Evolutionary conservation across 2,797 vertebrate genomes (phyloP).

Genomic region (Peromyscus nudipes): DNA sequence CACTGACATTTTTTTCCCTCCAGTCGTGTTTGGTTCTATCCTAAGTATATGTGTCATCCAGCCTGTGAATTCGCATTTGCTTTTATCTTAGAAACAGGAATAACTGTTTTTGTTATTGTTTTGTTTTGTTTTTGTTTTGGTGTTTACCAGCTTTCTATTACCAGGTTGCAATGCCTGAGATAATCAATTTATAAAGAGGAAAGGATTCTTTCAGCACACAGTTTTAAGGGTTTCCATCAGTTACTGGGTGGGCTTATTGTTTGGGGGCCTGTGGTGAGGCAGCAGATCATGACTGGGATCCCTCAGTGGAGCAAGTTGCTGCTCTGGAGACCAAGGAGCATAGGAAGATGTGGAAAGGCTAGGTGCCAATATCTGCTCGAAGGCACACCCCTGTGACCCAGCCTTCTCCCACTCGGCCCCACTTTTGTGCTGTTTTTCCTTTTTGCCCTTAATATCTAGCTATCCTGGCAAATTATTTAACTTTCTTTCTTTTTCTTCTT

Average conservation of each 20-base stretch:
- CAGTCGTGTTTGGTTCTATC: too few species aligned
- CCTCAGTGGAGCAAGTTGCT: not conserved
- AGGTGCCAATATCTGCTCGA: too few species aligned
- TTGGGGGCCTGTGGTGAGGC: not conserved
- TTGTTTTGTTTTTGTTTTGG: not conserved
- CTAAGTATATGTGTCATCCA: too few species aligned
- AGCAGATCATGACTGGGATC: not conserved
- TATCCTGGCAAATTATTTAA: not conserved
- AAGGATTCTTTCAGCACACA: not conserved
- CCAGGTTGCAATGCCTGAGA: not conserved
- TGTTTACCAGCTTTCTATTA: not conserved
- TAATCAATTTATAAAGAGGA: not conserved
- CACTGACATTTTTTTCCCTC: too few species aligned
- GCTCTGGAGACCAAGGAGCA: not conserved
- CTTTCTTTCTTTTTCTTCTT: not conserved
- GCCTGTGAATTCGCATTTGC: not conserved
- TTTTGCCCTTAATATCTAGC: not conserved
- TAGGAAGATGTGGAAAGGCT: not conserved
- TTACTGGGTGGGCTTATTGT: not conserved
- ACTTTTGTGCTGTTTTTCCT: too few species aligned
- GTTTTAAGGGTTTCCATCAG: not conserved
- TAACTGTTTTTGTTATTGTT: not conserved
- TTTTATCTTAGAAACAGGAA: constrained; percentile 3
- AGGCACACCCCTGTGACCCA: not conserved
- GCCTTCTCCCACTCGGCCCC: not conserved